A percentile compares a stretch with the other conserved stretches of the same genome.
These are phyloP conservation scores for Spialia ferax DNA, from an alignment of 2,888 invertebrate genomes.

Conservation along the genomic window DNA sequence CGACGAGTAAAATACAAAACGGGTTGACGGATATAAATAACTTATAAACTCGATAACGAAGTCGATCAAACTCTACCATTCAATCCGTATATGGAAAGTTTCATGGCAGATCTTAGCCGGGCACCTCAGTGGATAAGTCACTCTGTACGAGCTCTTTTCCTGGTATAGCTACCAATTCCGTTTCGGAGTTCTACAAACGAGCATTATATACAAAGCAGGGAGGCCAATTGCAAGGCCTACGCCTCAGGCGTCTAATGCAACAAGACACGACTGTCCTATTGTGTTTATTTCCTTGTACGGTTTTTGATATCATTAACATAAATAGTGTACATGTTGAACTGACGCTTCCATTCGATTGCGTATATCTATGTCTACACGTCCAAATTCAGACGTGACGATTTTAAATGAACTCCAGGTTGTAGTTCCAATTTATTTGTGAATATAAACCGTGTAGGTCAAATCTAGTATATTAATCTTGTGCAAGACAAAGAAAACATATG, in stretches of 20 bases:
- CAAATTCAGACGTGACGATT: conserved; percentile 16
- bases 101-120: conserved; percentile 66
- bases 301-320: conserved; percentile 83
- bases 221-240: conserved; percentile 75
- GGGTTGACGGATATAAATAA: conserved; percentile 53
- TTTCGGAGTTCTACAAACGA: conserved; percentile 80
- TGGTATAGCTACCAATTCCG: conserved; percentile 67
- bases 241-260: conserved; percentile 78
- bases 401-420: not conserved
- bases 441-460: not conserved
- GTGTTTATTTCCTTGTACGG: conserved; percentile 83
- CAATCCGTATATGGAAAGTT: conserved; percentile 63
- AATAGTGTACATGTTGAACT: conserved; percentile 58
- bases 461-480: no score
- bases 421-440: not conserved
- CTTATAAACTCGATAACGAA: conserved; percentile 67
- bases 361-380: conserved; percentile 32
- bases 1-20: conserved; percentile 38
- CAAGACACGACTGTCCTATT: conserved; percentile 82
- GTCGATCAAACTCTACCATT: conserved; percentile 70
- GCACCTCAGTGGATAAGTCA: conserved; percentile 74
- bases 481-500: no score
- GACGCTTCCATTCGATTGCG: conserved; percentile 36
- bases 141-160: conserved; percentile 60
- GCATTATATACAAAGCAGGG: conserved; percentile 82